Percentiles rank a stretch among this genome's conserved stretches.
phyloP scores from a whole-genome alignment of 2,888 invertebrate species.

The Pachycephus smyrnensis region DNA sequence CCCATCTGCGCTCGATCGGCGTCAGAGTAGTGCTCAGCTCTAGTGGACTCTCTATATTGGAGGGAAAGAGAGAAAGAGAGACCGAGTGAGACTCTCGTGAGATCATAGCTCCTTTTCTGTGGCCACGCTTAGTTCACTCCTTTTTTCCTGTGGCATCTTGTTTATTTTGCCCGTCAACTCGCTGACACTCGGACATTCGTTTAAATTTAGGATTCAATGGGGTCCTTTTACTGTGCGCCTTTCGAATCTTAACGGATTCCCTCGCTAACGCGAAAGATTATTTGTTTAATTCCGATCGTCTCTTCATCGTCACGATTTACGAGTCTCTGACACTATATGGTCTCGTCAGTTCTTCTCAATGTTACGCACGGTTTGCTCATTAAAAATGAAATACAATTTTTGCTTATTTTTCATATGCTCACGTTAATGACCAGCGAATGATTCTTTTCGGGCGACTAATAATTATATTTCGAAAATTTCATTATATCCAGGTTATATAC shows the following conservation, averaged over 20 bases:
- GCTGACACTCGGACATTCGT: conserved; percentile 62
- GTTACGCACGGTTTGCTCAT: not conserved
- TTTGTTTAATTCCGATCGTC: conserved; percentile 58
- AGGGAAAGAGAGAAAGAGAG: not conserved
- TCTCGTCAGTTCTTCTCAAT: conserved; percentile 7
- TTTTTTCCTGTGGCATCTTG: conserved; percentile 51
- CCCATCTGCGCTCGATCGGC: conserved; percentile 1
- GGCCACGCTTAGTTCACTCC: conserved; percentile 6
- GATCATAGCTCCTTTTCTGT: conserved; percentile 18
- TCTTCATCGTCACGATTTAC: conserved; percentile 6
- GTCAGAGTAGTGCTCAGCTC: not conserved
- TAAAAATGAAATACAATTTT: not conserved
- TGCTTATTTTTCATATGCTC: not conserved
- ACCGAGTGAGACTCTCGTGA: conserved; percentile 4
- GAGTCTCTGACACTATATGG: conserved; percentile 19
- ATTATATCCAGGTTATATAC: not conserved
- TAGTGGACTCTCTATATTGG: not conserved
- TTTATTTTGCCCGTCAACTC: conserved; percentile 64
- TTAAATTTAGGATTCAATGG: conserved; percentile 68
- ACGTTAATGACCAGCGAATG: not conserved
- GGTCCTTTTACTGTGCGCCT: conserved; percentile 64
- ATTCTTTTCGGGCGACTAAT: not conserved
- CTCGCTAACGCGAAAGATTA: conserved; percentile 52
- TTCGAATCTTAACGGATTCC: conserved; percentile 59
- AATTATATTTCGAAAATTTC: not conserved